A percentile compares a stretch with the other conserved stretches of the same genome.
Conservation (phyloP, 2,797 vertebrate genomes). For the Bovichtus diacanthus region DNA sequence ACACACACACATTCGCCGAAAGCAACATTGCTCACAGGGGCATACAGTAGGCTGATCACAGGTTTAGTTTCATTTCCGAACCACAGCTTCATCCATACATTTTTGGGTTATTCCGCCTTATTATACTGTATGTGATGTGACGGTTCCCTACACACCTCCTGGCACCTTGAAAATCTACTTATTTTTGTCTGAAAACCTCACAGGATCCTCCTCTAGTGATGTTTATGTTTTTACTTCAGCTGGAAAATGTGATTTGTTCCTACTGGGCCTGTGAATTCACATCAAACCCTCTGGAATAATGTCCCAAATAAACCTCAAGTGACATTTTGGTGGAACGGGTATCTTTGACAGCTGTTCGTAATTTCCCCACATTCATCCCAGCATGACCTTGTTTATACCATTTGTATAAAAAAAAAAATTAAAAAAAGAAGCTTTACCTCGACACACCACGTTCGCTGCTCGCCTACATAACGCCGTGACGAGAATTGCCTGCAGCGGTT, state of each 20-base stretch:
- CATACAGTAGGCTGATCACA: conserved; percentile 4
- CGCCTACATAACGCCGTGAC: background rate
- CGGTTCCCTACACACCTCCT: background rate
- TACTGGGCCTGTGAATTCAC: background rate
- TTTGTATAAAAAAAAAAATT: background rate
- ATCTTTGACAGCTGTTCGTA: conserved; percentile 3
- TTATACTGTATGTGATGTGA: background rate
- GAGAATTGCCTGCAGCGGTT: conserved; percentile 20
- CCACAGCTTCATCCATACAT: background rate
- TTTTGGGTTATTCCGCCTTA: background rate
- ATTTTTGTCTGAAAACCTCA: background rate
- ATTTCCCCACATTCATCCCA: background rate
- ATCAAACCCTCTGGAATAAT: conserved; percentile 16
- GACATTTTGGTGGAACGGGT: background rate
- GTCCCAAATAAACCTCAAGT: background rate
- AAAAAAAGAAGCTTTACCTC: conserved; percentile 6
- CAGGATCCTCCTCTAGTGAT: background rate
- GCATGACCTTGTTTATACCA: conserved; percentile 24
- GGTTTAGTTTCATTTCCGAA: conserved; percentile 24
- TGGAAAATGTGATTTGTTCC: background rate
- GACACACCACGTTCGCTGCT: background rate
- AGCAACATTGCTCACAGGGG: conserved; percentile 8
- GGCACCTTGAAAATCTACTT: background rate
- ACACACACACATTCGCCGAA: background rate
- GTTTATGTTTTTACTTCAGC: conserved; percentile 1